Evolutionary conservation across 30 jellyfish, hydroid and myxozoan species (phyloP).

Genomic region (Aurelia sp.): DNA sequence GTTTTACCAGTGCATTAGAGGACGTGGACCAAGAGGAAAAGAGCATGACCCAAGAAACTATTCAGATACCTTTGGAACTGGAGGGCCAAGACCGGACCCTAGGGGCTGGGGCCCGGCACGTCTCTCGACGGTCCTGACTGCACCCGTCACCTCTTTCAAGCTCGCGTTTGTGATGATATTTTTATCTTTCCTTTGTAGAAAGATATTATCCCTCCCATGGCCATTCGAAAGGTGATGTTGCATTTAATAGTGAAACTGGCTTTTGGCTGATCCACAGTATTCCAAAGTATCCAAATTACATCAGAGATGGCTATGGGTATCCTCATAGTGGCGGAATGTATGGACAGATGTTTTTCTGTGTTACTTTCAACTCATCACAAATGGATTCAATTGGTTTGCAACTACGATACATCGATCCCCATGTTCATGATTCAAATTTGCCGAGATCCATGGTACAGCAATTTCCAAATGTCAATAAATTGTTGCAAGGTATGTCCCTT

Average conservation of each 20-base stretch:
- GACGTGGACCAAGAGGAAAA: too few relatives aligned
- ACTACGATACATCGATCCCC: conserved; percentile 86
- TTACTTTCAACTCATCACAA: conserved; percentile 79
- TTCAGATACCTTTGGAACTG: too few relatives aligned
- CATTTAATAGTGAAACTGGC: conserved; percentile 76
- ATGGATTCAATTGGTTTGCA: conserved; percentile 87
- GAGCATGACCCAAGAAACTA: too few relatives aligned
- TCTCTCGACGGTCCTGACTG: too few relatives aligned
- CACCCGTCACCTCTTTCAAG: too few relatives aligned
- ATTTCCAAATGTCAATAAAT: conserved; percentile 73
- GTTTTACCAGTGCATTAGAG: too few relatives aligned
- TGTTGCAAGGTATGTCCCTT: conserved; percentile 54
- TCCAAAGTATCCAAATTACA: conserved; percentile 81
- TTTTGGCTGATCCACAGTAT: conserved; percentile 95
- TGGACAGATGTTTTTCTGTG: conserved; percentile 96
- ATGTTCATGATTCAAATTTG: conserved; percentile 78
- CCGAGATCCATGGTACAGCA: conserved; percentile 70
- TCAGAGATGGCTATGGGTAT: conserved; percentile 72
- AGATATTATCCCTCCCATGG: conserved; percentile 64
- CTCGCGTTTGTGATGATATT: too few relatives aligned
- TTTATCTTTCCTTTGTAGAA: neutral
- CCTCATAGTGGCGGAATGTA: conserved; percentile 85
- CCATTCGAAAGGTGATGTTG: conserved; percentile 95
- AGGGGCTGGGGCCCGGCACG: too few relatives aligned
- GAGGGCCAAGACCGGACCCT: too few relatives aligned